Base-by-base conservation (phyloP, 2,113 vertebrate genomes). In the Ovis canadensis region DNA sequence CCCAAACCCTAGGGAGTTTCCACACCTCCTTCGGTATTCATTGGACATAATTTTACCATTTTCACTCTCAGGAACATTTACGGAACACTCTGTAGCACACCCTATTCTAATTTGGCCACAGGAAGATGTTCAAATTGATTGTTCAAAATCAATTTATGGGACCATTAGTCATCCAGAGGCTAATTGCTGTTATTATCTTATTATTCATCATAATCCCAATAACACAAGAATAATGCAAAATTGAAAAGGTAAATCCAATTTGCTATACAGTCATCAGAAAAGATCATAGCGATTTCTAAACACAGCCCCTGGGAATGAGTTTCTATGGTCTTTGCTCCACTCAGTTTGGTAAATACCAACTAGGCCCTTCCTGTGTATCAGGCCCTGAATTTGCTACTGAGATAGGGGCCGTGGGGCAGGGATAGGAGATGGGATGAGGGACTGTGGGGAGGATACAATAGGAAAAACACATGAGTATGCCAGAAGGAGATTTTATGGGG, bases 121-220 rank as follows among this genome's bases (percentile, higher is more conserved):
- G 93, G 89, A 97, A 98, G 97, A 97, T 95, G 82, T 97, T 96
- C 67, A 95, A 94, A 98, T 97, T 98, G 98, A 98, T 97, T 95
- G 88, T 94, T 97, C 94, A 97, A 96, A 97, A 97, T 98, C 97
- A 98, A 98, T 98, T 98, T 98, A 98, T 94, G 57, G 91, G 89
- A 96, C 97, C 97, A 98, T 97, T 98, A 98, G 94, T 98, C 97
- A 98, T 98, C 95, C 96, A 96, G 93, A 98, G 96, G 97, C 97
- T 98, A 98, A 98, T 98, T 98, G 96, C 88, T 94, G 86, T 98
- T 98, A 98, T 98, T 98, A 98, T 97, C 96, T 97, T 97, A 97
- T 97, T 98, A 97, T 97, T 98, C 96, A 97, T 97, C 94, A 98
- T 97, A 98, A 98, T 98, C 89, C 83, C 94, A 98, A 97, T 97